A percentile compares a stretch with the other conserved stretches of the same genome.
These are phyloP conservation scores for Pristionchus fissidentatus DNA, from an alignment of 2,888 invertebrate species.

Conservation along the genomic window DNA sequence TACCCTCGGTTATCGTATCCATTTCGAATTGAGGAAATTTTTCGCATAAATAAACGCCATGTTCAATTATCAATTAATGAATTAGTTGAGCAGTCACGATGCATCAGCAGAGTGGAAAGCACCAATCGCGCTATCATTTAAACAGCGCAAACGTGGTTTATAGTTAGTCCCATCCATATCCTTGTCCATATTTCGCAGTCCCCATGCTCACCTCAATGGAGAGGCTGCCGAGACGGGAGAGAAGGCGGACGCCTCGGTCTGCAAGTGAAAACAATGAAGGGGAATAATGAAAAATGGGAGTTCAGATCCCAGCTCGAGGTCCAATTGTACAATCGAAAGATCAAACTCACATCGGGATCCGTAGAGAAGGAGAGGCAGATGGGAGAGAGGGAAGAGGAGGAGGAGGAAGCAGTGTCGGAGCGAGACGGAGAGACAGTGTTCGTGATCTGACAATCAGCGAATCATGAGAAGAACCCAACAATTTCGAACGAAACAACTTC, in stretches of 20 bases:
- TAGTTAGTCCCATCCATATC: too few species aligned
- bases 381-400: constrained; percentile 37
- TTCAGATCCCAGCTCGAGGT: neutral
- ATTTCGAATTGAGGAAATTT: neutral
- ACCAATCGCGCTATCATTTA: too few species aligned
- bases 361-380: constrained; percentile 26
- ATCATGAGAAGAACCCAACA: too few species aligned
- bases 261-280: neutral
- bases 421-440: constrained; percentile 15
- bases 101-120: too few species aligned
- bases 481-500: too few species aligned
- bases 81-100: too few species aligned
- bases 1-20: neutral
- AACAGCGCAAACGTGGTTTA: too few species aligned
- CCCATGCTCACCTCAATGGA: neutral
- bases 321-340: neutral
- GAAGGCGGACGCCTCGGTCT: constrained; percentile 25
- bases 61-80: neutral
- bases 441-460: neutral
- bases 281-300: neutral
- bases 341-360: constrained; percentile 13
- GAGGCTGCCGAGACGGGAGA: neutral
- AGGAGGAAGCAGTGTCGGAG: neutral
- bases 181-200: too few species aligned
- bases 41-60: neutral